Evolutionary conservation across 2,113 vertebrate genomes (phyloP).

Genomic region (Myocastor coypus): DNA sequence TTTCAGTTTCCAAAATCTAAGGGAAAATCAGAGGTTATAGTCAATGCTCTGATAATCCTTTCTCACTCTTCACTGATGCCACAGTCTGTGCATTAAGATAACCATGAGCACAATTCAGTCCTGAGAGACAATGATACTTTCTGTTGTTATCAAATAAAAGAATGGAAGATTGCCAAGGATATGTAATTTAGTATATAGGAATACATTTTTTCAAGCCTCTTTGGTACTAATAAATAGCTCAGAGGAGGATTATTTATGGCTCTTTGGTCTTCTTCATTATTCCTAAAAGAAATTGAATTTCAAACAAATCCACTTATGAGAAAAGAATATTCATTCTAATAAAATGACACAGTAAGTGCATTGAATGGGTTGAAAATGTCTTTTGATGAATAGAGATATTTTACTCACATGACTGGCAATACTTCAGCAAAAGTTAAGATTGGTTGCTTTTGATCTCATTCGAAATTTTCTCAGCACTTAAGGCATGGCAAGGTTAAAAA

Average conservation of each 20-base stretch:
- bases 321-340: constrained; percentile 74
- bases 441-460: background rate
- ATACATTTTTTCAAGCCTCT: constrained; percentile 47
- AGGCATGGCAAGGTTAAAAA: background rate
- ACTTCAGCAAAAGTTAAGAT: background rate
- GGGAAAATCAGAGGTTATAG: background rate
- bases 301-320: constrained; percentile 70
- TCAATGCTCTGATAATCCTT: background rate
- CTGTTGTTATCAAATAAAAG: constrained; percentile 45
- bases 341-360: constrained; percentile 59
- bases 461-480: constrained; percentile 17
- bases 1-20: background rate
- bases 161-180: constrained; percentile 37
- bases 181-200: constrained; percentile 45
- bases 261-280: constrained; percentile 51
- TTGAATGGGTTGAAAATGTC: background rate
- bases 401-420: background rate
- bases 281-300: constrained; percentile 76
- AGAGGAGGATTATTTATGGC: constrained; percentile 67
- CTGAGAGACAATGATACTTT: background rate
- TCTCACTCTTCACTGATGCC: background rate
- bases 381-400: constrained; percentile 61
- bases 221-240: constrained; percentile 59
- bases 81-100: background rate
- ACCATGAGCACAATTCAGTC: background rate